A percentile compares a stretch with the other conserved stretches of the same genome.
phyloP scores from a whole-genome alignment of 2,888 invertebrate genomes.

The Lithophane socia region DNA sequence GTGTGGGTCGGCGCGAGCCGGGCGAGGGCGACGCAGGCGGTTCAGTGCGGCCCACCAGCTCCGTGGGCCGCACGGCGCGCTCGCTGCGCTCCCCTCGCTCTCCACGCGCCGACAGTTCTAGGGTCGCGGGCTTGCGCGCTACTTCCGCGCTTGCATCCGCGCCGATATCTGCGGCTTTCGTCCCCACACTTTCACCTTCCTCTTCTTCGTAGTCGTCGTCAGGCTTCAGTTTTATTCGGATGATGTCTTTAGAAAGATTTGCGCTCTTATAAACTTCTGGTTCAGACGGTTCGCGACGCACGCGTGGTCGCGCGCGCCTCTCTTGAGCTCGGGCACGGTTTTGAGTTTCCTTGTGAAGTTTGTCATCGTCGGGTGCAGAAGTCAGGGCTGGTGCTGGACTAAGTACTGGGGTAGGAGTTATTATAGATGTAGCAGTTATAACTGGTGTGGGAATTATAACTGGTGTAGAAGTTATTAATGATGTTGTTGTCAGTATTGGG shows the following conservation, averaged over 20 bases:
- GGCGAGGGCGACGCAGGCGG: slow-evolving; percentile 70
- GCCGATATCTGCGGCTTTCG: slow-evolving; percentile 76
- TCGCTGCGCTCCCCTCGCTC: slow-evolving; percentile 45
- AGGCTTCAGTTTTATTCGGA: slow-evolving; percentile 93
- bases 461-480: slow-evolving; percentile 52
- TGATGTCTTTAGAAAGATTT: slow-evolving; percentile 82
- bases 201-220: slow-evolving; percentile 93
- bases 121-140: slow-evolving; percentile 90
- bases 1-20: slow-evolving; percentile 65
- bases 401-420: slow-evolving; percentile 30
- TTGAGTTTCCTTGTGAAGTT: slow-evolving; percentile 78
- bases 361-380: slow-evolving; percentile 74
- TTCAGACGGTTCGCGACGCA: slow-evolving; percentile 79
- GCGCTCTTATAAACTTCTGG: slow-evolving; percentile 80
- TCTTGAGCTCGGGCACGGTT: slow-evolving; percentile 80
- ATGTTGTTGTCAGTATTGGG: slow-evolving; percentile 37
- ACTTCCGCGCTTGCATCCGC: slow-evolving; percentile 68
- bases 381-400: slow-evolving; percentile 46
- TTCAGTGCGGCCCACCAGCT: slow-evolving; percentile 69
- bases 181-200: slow-evolving; percentile 65
- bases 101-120: slow-evolving; percentile 84
- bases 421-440: slow-evolving; percentile 28
- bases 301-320: slow-evolving; percentile 77
- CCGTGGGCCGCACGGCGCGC: slow-evolving; percentile 82
- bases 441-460: slow-evolving; percentile 46